Conservation (phyloP, 2,888 invertebrate species). For the Hyposoter didymator region DNA sequence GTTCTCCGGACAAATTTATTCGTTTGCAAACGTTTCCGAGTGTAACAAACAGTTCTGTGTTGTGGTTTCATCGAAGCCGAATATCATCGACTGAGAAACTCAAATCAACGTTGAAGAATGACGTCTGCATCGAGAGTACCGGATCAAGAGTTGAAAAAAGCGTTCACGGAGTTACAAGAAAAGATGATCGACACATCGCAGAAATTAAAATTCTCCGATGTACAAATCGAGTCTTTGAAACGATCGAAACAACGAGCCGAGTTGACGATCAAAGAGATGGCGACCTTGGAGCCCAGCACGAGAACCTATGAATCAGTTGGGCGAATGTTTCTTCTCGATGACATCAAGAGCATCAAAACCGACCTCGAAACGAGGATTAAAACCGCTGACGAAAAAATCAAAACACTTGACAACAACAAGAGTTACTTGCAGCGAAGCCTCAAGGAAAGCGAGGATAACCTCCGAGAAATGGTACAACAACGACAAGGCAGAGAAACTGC, state of each 20-base stretch:
- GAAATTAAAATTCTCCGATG: conserved; percentile 91
- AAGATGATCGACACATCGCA: conserved; percentile 93
- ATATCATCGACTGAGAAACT: neutral
- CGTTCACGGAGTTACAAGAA: conserved; percentile 92
- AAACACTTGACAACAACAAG: conserved; percentile 90
- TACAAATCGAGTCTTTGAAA: conserved; percentile 90
- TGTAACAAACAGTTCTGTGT: neutral
- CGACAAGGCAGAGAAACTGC: conserved; percentile 81
- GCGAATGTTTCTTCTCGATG: conserved; percentile 92
- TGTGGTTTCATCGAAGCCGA: neutral
- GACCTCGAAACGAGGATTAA: conserved; percentile 87
- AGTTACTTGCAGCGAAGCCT: conserved; percentile 92
- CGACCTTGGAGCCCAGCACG: conserved; percentile 87
- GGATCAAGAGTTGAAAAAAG: conserved; percentile 88
- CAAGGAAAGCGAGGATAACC: conserved; percentile 93
- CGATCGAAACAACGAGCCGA: conserved; percentile 89
- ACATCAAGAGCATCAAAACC: conserved; percentile 87
- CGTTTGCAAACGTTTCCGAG: neutral
- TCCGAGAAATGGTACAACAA: conserved; percentile 92
- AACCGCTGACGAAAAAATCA: conserved; percentile 88
- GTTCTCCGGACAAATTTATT: neutral
- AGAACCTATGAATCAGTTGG: conserved; percentile 93
- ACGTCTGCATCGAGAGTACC: conserved; percentile 81
- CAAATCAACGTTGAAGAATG: neutral
- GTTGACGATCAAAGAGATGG: conserved; percentile 88